A percentile compares a stretch with the other conserved stretches of the same genome.
These are phyloP conservation scores for Cyrtorhinus lividipennis DNA, from an alignment of 1,140 invertebrate species.

Conservation along the genomic window DNA sequence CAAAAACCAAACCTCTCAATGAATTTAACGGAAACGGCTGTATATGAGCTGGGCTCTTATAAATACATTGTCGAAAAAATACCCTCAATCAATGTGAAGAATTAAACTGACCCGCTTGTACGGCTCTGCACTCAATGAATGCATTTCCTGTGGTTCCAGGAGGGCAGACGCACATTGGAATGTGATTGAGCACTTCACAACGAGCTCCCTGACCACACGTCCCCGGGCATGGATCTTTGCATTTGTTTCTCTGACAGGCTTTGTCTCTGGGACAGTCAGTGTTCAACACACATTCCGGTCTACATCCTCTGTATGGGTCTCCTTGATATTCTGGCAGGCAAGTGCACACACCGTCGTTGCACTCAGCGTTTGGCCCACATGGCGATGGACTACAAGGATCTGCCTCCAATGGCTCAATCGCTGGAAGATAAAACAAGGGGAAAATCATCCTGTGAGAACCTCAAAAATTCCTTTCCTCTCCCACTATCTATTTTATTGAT, in stretches of 20 bases:
- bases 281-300: conserved; percentile 36
- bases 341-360: conserved; percentile 34
- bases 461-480: background rate
- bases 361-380: conserved; percentile 46
- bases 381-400: conserved; percentile 36
- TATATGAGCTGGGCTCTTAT: too few species aligned
- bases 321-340: conserved; percentile 40
- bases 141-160: conserved; percentile 35
- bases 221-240: conserved; percentile 36
- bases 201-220: conserved; percentile 37
- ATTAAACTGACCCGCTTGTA: conserved; percentile 33
- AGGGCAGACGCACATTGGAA: conserved; percentile 35
- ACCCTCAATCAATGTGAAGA: background rate
- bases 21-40: background rate
- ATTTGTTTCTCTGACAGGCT: conserved; percentile 37
- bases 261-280: conserved; percentile 33
- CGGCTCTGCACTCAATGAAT: conserved; percentile 28
- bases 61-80: background rate
- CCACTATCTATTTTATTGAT: background rate
- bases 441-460: background rate
- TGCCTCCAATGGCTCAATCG: conserved; percentile 19
- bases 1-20: background rate
- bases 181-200: conserved; percentile 36
- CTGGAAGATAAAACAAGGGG: conserved; percentile 21
- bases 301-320: conserved; percentile 36